Conservation (phyloP, 2,888 invertebrate species). For the Tinea pellionella region DNA sequence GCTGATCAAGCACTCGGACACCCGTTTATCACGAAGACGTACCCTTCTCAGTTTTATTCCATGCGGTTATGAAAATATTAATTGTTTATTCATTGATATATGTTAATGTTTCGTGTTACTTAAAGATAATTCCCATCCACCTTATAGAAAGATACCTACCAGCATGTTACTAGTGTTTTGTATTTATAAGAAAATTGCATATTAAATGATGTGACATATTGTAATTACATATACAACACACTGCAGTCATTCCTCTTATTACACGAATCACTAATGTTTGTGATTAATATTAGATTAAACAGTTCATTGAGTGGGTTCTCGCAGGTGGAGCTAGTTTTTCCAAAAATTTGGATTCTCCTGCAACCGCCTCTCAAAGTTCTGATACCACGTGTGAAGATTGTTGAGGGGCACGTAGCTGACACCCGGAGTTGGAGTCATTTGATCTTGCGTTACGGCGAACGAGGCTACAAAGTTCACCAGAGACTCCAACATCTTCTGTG, state of each 20-base stretch:
- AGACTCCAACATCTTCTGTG: slow-evolving; percentile 92
- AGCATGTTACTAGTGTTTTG: too few species aligned
- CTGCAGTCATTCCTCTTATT: too few species aligned
- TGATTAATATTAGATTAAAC: too few species aligned
- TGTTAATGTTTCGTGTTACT: too few species aligned
- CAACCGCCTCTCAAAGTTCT: slow-evolving; percentile 89
- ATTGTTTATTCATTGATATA: too few species aligned
- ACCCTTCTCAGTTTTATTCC: neutral
- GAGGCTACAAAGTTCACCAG: slow-evolving; percentile 94
- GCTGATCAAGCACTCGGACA: slow-evolving; percentile 81
- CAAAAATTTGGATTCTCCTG: slow-evolving; percentile 95
- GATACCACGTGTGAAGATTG: slow-evolving; percentile 92
- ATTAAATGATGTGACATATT: too few species aligned
- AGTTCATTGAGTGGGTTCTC: too few species aligned
- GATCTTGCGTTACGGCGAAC: slow-evolving; percentile 83
- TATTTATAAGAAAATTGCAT: too few species aligned
- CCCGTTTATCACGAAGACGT: slow-evolving; percentile 70
- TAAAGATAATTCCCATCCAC: too few species aligned
- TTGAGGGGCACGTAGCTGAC: slow-evolving; percentile 90
- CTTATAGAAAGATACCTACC: too few species aligned
- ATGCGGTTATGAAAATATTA: neutral
- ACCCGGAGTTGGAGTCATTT: slow-evolving; percentile 82
- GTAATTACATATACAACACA: too few species aligned
- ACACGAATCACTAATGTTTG: too few species aligned
- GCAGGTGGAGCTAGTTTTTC: slow-evolving; percentile 73